Base-by-base conservation (phyloP, 2,888 invertebrate genomes). In the Holacanthella duospinosa region DNA sequence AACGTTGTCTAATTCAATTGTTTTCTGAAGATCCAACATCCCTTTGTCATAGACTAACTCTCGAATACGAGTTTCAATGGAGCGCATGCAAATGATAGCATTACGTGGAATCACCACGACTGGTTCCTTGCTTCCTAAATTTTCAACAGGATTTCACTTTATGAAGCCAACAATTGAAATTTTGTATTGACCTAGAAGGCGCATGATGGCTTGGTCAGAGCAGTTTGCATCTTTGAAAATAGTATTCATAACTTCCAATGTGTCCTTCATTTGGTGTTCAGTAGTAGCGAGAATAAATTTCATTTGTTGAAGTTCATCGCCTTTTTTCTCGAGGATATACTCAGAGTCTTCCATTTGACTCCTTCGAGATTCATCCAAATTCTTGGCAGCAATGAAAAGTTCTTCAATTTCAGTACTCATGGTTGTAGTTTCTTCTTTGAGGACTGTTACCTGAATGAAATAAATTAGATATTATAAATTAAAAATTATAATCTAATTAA, bases 1-100 rank as follows among this genome's bases (percentile, higher is more conserved):
- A 12, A 28, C 29, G 19, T 29, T 29, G 2, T 61, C 55, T 2
- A 54, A 19, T n/a, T 61, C 61, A 1, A 61, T 55, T 24, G 21
- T 54, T 24, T 48, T 48, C 3, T 55, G 54, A 2, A 61, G 29
- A 21, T 61, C 55, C 29, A 28, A 25, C 12, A 29, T 55, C 1
- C 43, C 36, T 36, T 66, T 64, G 21, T 55, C 53, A 16, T 55
- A 43, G 21, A 59, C 55, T 6, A 86, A 81, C 71, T 87, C 85
- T 36, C 82, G 81, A 21, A 86, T 84, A 63, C 85, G 84, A 75
- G 86, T 85, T 75, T 92, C 91, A 68, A 93, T 83, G 53, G 90
- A 85, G 69, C 88, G 87, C 73, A 93, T 82, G 76, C 88, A 90
- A 19, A 91, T 82, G 64, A 88, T 83, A 1, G 88, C 88, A 78